Percentiles rank a stretch among this genome's conserved stretches.
phyloP scores from a whole-genome alignment of 2,888 invertebrate genomes.

The Erebia palarica region DNA sequence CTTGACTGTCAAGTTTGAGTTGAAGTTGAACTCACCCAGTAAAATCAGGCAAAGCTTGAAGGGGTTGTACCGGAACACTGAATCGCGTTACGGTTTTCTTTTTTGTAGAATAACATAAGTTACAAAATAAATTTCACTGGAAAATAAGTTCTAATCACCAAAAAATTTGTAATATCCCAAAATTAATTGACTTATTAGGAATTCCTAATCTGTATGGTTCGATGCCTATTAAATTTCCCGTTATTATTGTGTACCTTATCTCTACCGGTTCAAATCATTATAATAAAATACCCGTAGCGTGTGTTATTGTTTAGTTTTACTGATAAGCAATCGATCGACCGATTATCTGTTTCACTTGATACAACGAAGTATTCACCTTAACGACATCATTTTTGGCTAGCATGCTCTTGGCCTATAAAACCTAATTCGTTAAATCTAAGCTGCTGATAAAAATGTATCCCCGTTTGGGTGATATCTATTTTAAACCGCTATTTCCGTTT shows the following conservation, averaged over 20 bases:
- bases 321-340: slow-evolving; percentile 27
- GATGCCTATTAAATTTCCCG: background rate
- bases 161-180: background rate
- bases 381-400: slow-evolving; percentile 24
- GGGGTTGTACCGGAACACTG: background rate
- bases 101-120: background rate
- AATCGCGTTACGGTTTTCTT: background rate
- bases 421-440: slow-evolving; percentile 1
- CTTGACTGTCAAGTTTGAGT: too few relatives aligned
- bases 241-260: background rate
- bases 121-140: too few relatives aligned
- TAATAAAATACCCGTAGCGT: background rate
- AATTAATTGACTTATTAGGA: slow-evolving; percentile 1
- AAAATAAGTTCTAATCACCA: too few relatives aligned
- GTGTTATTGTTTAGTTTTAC: slow-evolving; percentile 10
- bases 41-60: background rate
- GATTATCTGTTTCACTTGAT: slow-evolving; percentile 17
- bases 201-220: background rate
- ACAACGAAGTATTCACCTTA: slow-evolving; percentile 38
- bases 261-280: background rate
- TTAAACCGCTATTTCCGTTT: background rate
- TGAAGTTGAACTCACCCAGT: background rate
- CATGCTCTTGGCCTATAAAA: slow-evolving; percentile 26
- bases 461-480: background rate
- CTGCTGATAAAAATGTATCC: background rate